These are phyloP conservation scores for Forbesichthys agassizii DNA, from an alignment of 2,113 vertebrate genomes.

Conservation along the genomic window DNA sequence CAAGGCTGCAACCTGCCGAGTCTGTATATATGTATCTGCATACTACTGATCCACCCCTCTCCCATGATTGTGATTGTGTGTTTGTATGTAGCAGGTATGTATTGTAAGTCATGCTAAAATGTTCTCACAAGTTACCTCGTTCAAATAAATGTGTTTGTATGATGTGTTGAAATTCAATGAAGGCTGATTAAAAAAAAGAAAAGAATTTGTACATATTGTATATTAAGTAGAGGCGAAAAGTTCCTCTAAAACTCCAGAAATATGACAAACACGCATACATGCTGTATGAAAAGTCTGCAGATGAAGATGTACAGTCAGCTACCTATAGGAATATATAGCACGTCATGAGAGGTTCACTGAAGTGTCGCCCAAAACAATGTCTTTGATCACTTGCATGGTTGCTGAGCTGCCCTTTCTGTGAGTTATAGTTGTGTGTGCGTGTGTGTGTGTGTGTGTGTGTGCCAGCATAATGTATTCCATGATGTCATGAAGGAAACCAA, in stretches of 20 bases:
- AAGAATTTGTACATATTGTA: background rate
- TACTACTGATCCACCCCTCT: too few relatives aligned
- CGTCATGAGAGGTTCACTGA: background rate
- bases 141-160: too few relatives aligned
- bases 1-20: slow-evolving; percentile 9
- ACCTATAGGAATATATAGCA: background rate
- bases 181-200: background rate
- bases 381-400: slow-evolving; percentile 16
- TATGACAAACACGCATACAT: background rate
- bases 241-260: too few relatives aligned
- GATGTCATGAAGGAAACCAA: background rate
- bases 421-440: slow-evolving; percentile 1
- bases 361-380: slow-evolving; percentile 2
- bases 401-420: slow-evolving; percentile 26
- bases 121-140: too few relatives aligned
- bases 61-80: too few relatives aligned
- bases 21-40: background rate
- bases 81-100: too few relatives aligned
- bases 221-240: background rate
- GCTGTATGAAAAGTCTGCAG: background rate
- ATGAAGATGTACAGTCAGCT: background rate
- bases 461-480: too few relatives aligned
- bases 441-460: too few relatives aligned
- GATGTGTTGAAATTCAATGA: too few relatives aligned
- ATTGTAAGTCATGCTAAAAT: too few relatives aligned